A percentile compares a stretch with the other conserved stretches of the same genome.
These are phyloP conservation scores for Lucilia sericata DNA, from an alignment of 1,140 invertebrate species.

Conservation along the genomic window DNA sequence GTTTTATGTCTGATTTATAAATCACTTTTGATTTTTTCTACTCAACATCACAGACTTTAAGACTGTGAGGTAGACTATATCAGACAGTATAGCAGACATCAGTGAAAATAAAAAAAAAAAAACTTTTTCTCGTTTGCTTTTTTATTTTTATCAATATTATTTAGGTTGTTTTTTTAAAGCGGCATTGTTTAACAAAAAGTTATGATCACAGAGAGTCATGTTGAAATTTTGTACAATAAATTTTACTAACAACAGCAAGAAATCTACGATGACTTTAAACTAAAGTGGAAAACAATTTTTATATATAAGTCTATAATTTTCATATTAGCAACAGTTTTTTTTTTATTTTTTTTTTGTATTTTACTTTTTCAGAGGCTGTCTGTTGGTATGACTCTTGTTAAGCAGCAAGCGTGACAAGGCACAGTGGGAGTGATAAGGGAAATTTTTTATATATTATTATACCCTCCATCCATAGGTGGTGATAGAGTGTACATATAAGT, in stretches of 20 bases:
- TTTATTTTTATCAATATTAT: not conserved
- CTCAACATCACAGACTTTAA: not conserved
- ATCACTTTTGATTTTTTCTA: conserved; percentile 39
- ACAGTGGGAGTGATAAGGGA: not conserved
- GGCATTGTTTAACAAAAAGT: not conserved
- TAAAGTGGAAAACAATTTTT: not conserved
- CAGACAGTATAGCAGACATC: too few species aligned
- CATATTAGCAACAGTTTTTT: conserved; percentile 36
- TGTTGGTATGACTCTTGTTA: not conserved
- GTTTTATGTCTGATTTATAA: conserved; percentile 41
- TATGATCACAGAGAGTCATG: not conserved
- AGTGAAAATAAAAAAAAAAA: not conserved
- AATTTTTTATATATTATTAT: not conserved
- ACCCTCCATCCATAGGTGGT: too few species aligned
- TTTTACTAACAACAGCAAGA: not conserved
- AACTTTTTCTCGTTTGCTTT: not conserved
- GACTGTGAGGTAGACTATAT: not conserved
- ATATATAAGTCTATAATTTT: conserved; percentile 31
- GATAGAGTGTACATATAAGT: too few species aligned
- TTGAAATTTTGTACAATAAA: conserved; percentile 1
- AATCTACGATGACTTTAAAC: not conserved
- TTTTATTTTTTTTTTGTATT: not conserved
- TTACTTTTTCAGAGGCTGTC: not conserved
- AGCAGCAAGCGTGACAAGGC: not conserved
- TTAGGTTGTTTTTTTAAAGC: not conserved